These are phyloP conservation scores for Spodoptera frugiperda DNA, from an alignment of 1,140 invertebrate species.

Conservation along the genomic window DNA sequence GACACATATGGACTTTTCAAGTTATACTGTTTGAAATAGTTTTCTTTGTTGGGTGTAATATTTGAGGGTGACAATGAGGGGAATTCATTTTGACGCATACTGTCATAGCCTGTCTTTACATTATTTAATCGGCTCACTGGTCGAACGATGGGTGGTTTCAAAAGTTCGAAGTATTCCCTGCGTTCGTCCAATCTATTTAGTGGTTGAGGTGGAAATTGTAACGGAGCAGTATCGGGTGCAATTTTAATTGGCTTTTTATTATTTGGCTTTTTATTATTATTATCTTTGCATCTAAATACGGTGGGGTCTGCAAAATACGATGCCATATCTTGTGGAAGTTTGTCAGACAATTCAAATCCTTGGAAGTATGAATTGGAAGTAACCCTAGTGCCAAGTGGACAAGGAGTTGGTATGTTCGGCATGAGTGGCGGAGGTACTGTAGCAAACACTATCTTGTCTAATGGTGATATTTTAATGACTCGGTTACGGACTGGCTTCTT, in stretches of 20 bases:
- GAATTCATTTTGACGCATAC: background rate
- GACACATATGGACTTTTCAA: conserved; percentile 6
- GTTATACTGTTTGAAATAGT: background rate
- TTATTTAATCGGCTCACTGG: conserved; percentile 11
- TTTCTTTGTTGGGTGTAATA: background rate
- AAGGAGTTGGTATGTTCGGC: background rate
- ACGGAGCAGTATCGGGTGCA: background rate
- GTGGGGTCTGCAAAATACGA: conserved; percentile 14
- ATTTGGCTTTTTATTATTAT: background rate
- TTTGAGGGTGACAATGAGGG: background rate
- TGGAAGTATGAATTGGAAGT: background rate
- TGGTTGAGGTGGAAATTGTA: background rate
- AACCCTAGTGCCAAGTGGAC: background rate
- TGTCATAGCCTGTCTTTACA: background rate
- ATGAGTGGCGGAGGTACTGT: background rate
- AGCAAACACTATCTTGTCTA: background rate
- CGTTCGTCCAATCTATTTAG: conserved; percentile 19
- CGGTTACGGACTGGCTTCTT: conserved; percentile 48
- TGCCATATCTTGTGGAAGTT: conserved; percentile 1
- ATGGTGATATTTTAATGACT: background rate
- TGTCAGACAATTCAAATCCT: conserved; percentile 5
- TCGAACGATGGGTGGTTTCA: conserved; percentile 54
- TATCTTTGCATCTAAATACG: conserved; percentile 19
- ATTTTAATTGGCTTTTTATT: conserved; percentile 28
- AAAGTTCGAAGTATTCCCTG: conserved; percentile 54